These are phyloP conservation scores for Saturnia japonica DNA, from an alignment of 2,888 invertebrate species.

Conservation along the genomic window DNA sequence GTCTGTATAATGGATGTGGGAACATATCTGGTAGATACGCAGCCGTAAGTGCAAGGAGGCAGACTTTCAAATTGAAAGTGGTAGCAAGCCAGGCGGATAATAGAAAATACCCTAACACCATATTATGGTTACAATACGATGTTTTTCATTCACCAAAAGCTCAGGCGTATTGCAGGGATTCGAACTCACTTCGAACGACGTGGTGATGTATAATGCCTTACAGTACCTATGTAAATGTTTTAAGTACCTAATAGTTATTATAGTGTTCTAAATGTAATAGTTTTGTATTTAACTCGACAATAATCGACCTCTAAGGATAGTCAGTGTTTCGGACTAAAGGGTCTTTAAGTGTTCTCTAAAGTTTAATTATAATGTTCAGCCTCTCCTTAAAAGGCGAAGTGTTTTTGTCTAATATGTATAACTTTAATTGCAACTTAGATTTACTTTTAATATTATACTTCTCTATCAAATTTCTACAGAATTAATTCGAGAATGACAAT, in stretches of 20 bases:
- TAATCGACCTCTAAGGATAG: background rate
- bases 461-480: background rate
- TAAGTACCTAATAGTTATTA: background rate
- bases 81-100: no score
- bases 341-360: background rate
- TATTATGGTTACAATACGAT: no score
- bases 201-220: background rate
- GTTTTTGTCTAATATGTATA: background rate
- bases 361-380: constrained; percentile 4
- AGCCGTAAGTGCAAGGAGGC: no score
- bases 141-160: no score
- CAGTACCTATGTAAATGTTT: background rate
- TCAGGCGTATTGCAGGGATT: no score
- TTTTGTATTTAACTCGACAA: background rate
- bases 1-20: no score
- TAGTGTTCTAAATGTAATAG: background rate
- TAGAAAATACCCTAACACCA: no score
- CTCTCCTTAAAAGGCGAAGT: background rate
- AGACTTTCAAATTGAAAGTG: no score
- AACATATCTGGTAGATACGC: no score
- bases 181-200: no score
- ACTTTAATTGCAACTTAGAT: background rate
- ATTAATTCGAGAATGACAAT: no score
- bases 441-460: background rate
- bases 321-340: constrained; percentile 5